Evolutionary conservation across 2,113 vertebrate species (phyloP).

Genomic region (Grammomys surdaster): DNA sequence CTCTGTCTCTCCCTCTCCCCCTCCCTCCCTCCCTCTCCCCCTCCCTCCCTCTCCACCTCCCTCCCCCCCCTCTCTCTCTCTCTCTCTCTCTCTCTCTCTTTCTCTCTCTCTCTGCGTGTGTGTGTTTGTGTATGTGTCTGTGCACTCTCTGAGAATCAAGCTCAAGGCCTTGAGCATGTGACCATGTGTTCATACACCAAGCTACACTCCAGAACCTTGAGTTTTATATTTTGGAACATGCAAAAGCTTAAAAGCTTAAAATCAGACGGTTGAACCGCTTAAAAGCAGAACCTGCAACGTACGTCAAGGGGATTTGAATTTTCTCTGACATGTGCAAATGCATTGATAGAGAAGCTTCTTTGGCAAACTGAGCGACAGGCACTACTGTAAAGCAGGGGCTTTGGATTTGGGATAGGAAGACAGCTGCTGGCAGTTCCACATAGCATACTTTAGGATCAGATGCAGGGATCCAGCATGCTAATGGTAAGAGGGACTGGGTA

Average conservation of each 20-base stretch:
- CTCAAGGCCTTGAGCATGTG: background rate
- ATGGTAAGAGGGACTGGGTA: too few relatives aligned
- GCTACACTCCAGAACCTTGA: background rate
- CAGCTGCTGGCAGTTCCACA: background rate
- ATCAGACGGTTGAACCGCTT: background rate
- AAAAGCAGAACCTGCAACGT: background rate
- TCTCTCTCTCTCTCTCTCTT: too few relatives aligned
- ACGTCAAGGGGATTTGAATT: background rate
- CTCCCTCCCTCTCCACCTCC: too few relatives aligned
- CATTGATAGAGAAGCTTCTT: background rate
- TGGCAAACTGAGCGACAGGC: constrained; percentile 24
- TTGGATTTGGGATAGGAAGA: background rate
- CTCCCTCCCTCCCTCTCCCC: too few relatives aligned
- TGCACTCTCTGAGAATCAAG: too few relatives aligned
- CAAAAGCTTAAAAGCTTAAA: background rate
- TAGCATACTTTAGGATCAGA: background rate
- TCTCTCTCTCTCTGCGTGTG: too few relatives aligned
- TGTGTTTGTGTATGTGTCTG: background rate
- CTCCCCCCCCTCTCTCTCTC: too few relatives aligned
- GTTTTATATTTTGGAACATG: constrained; percentile 47
- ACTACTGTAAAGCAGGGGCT: background rate
- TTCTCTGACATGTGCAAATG: background rate
- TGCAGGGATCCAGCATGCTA: background rate
- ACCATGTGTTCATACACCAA: background rate
- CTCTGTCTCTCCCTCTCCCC: too few relatives aligned